phyloP scores from a whole-genome alignment of 2,888 invertebrate species.

The Nysson spinosus region DNA sequence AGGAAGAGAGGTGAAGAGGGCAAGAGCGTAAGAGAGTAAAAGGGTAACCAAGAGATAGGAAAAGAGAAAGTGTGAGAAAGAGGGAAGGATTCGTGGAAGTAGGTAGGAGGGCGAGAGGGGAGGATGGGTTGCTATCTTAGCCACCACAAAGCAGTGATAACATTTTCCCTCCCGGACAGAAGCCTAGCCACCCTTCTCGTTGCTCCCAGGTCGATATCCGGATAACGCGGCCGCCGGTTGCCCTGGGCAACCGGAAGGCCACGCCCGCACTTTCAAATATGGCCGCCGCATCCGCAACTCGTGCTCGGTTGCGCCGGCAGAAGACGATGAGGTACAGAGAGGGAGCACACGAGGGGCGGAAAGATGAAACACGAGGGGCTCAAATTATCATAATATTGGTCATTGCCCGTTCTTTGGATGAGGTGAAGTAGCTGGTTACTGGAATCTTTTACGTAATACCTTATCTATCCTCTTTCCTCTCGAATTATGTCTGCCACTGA shows the following conservation, averaged over 20 bases:
- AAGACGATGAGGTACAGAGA: constrained; percentile 26
- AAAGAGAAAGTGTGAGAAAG: constrained; percentile 19
- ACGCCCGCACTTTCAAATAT: constrained; percentile 75
- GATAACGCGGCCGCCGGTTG: constrained; percentile 68
- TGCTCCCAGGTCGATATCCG: constrained; percentile 72
- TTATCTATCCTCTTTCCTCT: not conserved
- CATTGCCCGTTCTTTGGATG: constrained; percentile 68
- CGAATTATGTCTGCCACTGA: too few species aligned
- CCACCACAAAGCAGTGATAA: constrained; percentile 78
- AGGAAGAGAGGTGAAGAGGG: constrained; percentile 19
- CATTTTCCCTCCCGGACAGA: constrained; percentile 77
- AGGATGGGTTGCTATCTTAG: constrained; percentile 76
- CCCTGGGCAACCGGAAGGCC: constrained; percentile 72
- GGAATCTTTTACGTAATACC: constrained; percentile 49
- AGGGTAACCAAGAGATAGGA: constrained; percentile 19
- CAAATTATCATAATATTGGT: constrained; percentile 76
- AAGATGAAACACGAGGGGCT: constrained; percentile 61
- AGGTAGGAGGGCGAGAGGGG: constrained; percentile 53
- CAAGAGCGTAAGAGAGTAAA: not conserved
- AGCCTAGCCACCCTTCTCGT: constrained; percentile 75
- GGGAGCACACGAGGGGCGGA: constrained; percentile 6
- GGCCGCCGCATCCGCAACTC: constrained; percentile 65
- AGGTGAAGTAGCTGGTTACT: constrained; percentile 62
- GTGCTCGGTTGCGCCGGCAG: constrained; percentile 47
- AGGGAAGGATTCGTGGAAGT: constrained; percentile 46